Conservation (phyloP, 2,888 invertebrate species). For the Rhopalosiphum nymphaeae region DNA sequence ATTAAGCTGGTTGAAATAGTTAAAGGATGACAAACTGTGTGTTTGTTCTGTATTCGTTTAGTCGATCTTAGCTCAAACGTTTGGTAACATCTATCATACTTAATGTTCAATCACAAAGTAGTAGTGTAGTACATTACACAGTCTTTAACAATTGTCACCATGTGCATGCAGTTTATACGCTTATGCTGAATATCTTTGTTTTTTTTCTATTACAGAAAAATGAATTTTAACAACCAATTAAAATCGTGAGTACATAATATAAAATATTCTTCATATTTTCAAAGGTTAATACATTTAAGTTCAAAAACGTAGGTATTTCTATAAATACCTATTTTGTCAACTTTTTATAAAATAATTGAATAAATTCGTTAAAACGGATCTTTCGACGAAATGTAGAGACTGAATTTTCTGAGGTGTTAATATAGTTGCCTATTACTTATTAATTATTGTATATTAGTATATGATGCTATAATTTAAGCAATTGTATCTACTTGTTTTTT, state of each 20-base stretch:
- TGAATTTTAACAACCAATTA: slow-evolving; percentile 12
- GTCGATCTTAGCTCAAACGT: slow-evolving; percentile 41
- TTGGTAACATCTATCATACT: slow-evolving; percentile 45
- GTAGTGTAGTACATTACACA: neutral
- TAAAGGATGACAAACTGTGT: slow-evolving; percentile 52
- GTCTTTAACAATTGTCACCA: neutral
- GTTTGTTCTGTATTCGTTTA: slow-evolving; percentile 50
- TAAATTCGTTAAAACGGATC: neutral
- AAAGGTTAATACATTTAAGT: neutral
- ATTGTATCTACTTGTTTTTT: neutral
- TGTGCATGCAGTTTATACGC: neutral
- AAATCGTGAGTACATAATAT: slow-evolving; percentile 28
- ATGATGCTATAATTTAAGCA: neutral
- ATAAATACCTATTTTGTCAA: neutral
- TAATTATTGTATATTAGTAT: neutral
- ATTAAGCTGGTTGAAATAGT: slow-evolving; percentile 60
- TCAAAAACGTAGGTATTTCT: neutral
- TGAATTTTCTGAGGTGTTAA: neutral
- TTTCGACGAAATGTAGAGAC: neutral
- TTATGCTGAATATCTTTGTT: neutral
- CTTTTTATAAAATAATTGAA: neutral
- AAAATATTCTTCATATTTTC: neutral
- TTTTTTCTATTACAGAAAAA: neutral
- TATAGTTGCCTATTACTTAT: neutral
- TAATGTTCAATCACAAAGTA: slow-evolving; percentile 30